Evolutionary conservation across 2,888 invertebrate species (phyloP), one percentile per base, ranked within the genome.

Genomic region (Acrobasis consociella): DNA sequence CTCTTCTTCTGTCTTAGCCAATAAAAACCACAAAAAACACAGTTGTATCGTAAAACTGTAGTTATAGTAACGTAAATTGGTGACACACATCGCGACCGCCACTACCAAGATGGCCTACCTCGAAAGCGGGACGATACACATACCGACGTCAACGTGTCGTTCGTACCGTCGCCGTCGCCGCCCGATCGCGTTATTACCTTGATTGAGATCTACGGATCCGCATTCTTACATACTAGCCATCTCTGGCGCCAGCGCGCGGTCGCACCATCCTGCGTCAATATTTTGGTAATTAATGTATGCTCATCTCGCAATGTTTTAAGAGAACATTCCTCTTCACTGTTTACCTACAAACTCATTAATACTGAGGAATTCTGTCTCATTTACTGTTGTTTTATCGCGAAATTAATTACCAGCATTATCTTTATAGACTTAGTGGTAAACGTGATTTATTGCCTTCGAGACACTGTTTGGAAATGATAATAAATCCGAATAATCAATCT

Each of bases 191-290:
- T 74, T 80, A 67, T 88, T 87, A 89, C 88, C 89, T 91, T 90
- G 90, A 88, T 91, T 87, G 82, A 84, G 81, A 87, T 82, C 80
- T 81, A 75, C 76, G 82, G 88, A 91, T 92, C 91, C 91, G 91
- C 91, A 92, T 92, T 92, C 91, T 89, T 88, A 82, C 81, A 83
- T 85, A 65, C 69, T 65, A 80, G 80, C 76, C 77, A 80, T 79
- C 78, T 80, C 82, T 83, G 85, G 84, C 87, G 88, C 88, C 87
- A 83, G 77, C 74, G 72, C 58, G 69, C 75, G 79, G 76, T 76
- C 79, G 69, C 73, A 79, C 75, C 73, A 74, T 79, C 79, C 74
- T 72, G 76, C 74, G 86, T 85, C 84, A 89, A 90, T 89, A 89
- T 91, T 89, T 89, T 86, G 85, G 85, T 88, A 90, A 89, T 88